phyloP scores from a whole-genome alignment of 2,113 vertebrate genomes.

The human (Homo sapiens) region DNA sequence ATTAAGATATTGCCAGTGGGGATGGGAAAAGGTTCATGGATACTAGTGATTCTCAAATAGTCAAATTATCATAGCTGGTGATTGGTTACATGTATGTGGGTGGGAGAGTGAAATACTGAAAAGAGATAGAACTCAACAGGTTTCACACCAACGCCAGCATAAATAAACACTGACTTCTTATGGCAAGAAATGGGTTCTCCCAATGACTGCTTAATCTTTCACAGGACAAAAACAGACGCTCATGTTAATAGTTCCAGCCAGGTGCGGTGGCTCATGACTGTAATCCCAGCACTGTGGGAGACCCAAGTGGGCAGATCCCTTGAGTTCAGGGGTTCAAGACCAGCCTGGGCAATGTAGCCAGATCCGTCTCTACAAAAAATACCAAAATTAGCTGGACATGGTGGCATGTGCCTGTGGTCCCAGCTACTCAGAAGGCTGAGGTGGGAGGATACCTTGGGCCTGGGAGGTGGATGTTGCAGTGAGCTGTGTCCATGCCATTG shows the following conservation, averaged over 20 bases:
- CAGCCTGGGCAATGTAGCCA: no score
- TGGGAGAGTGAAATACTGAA: background rate
- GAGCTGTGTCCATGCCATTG: no score
- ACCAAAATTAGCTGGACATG: no score
- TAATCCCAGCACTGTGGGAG: no score
- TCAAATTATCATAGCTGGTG: background rate
- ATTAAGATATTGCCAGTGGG: background rate
- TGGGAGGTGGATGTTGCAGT: no score
- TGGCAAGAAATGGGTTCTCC: background rate
- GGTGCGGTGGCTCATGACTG: no score
- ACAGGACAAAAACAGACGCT: background rate
- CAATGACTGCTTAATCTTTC: background rate
- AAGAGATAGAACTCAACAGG: background rate
- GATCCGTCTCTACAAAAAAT: no score
- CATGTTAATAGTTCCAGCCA: background rate
- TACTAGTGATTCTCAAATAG: background rate
- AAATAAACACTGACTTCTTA: background rate
- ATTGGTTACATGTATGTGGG: background rate
- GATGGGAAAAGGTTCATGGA: background rate
- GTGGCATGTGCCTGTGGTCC: no score
- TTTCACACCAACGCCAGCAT: background rate
- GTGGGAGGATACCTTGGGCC: no score
- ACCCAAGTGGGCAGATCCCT: no score
- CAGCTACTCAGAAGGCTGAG: no score
- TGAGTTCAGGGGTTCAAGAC: no score